These are phyloP conservation scores for Agriotes lineatus DNA, from an alignment of 2,888 invertebrate genomes.

Conservation along the genomic window DNA sequence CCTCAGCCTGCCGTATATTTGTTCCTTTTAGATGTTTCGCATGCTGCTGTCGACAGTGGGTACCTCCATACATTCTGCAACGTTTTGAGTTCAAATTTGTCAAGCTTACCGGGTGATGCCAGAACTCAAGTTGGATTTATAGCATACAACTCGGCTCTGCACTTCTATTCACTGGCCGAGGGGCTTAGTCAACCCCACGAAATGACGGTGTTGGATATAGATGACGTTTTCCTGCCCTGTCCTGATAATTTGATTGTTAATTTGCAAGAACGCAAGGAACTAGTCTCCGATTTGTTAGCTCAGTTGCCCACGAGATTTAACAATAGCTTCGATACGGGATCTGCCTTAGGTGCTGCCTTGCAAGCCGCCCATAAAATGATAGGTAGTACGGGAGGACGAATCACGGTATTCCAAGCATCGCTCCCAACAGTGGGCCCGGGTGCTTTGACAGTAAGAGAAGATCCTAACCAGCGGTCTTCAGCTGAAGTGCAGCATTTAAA, in stretches of 20 bases:
- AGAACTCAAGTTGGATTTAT: constrained; percentile 95
- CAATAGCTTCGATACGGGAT: constrained; percentile 78
- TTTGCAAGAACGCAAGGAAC: constrained; percentile 84
- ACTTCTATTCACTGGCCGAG: constrained; percentile 92
- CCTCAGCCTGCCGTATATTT: constrained; percentile 98
- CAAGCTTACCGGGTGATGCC: constrained; percentile 93
- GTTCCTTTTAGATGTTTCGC: constrained; percentile 93
- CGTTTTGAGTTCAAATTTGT: constrained; percentile 82
- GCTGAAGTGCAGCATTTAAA: constrained; percentile 88
- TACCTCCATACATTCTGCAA: constrained; percentile 89
- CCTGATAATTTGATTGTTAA: constrained; percentile 95
- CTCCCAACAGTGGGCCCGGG: constrained; percentile 92
- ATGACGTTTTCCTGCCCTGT: constrained; percentile 94
- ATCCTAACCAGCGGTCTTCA: constrained; percentile 84
- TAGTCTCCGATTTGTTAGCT: constrained; percentile 80
- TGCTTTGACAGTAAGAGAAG: constrained; percentile 86
- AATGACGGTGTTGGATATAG: constrained; percentile 92
- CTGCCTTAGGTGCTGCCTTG: constrained; percentile 92
- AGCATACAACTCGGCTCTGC: constrained; percentile 91
- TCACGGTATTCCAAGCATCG: constrained; percentile 94
- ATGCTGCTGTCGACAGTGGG: constrained; percentile 90
- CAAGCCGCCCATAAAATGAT: constrained; percentile 93
- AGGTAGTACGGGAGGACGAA: constrained; percentile 92
- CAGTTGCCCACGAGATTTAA: constrained; percentile 80
- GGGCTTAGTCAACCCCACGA: constrained; percentile 87